Percentiles rank a stretch among this genome's conserved stretches.
Evolutionary conservation across 2,113 vertebrate species (phyloP).

Genomic region (Rhombomys opimus): DNA sequence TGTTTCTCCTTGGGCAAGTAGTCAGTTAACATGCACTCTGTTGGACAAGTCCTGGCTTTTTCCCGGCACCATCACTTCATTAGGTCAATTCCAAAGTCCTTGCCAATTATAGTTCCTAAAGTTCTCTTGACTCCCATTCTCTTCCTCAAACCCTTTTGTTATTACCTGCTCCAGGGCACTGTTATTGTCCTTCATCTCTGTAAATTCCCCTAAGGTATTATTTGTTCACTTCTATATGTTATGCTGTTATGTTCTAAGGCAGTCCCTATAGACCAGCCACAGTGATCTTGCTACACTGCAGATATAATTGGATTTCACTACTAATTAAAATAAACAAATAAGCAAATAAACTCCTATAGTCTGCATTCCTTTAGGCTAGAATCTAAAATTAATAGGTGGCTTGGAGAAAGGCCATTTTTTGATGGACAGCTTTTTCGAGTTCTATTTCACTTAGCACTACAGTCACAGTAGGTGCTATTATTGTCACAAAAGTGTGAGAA

Average conservation of each 20-base stretch:
- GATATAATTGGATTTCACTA: slow-evolving; percentile 19
- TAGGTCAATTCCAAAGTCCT: slow-evolving; percentile 1
- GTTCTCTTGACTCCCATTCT: neutral
- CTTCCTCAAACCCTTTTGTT: neutral
- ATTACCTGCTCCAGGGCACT: neutral
- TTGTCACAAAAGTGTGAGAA: neutral
- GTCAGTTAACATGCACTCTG: slow-evolving; percentile 57
- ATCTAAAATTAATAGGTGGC: slow-evolving; percentile 17
- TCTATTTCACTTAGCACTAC: neutral
- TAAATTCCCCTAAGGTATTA: neutral
- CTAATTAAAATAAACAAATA: slow-evolving; percentile 33
- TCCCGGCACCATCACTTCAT: neutral
- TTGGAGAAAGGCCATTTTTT: accelerated
- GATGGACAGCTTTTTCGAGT: neutral
- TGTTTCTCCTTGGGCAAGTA: slow-evolving; percentile 42
- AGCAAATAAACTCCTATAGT: neutral
- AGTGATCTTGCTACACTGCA: neutral
- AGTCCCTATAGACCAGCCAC: neutral
- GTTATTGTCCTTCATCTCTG: neutral
- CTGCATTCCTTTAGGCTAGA: neutral
- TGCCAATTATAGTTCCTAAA: slow-evolving; percentile 57
- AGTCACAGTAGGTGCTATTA: neutral
- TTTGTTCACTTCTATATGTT: neutral
- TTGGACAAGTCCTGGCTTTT: neutral
- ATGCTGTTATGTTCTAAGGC: neutral